These are phyloP conservation scores for Heterohyrax brucei DNA, from an alignment of 2,797 vertebrate species.

Conservation along the genomic window DNA sequence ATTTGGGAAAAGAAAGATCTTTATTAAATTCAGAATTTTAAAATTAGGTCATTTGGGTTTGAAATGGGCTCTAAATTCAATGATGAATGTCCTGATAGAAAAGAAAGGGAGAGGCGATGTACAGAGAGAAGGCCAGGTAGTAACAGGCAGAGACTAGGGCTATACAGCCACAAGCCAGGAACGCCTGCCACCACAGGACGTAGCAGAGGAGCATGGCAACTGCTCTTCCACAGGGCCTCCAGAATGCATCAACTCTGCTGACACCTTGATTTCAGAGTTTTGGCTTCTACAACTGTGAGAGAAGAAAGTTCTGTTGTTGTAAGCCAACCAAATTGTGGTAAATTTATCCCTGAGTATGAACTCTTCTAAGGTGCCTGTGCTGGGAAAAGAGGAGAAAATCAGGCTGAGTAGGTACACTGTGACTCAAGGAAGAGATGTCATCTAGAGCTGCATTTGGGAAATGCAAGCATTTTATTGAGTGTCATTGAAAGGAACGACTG, in stretches of 20 bases:
- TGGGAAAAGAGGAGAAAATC: neutral
- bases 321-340: neutral
- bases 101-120: neutral
- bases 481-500: conserved; percentile 21
- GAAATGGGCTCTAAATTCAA: neutral
- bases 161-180: neutral
- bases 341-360: neutral
- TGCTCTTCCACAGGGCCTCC: neutral
- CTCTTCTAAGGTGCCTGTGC: neutral
- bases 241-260: neutral
- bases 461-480: conserved; percentile 29
- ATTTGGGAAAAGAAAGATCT: conserved; percentile 13
- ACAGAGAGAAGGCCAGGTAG: neutral
- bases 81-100: neutral
- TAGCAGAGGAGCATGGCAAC: neutral
- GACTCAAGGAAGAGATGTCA: neutral
- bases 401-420: neutral
- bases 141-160: neutral
- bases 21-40: conserved; percentile 16
- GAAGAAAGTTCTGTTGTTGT: neutral
- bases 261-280: neutral
- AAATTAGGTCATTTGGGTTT: neutral
- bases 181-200: neutral
- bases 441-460: neutral
- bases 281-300: neutral